Evolutionary conservation across 2,113 vertebrate species (phyloP).

Genomic region (Nematolebias whitei): DNA sequence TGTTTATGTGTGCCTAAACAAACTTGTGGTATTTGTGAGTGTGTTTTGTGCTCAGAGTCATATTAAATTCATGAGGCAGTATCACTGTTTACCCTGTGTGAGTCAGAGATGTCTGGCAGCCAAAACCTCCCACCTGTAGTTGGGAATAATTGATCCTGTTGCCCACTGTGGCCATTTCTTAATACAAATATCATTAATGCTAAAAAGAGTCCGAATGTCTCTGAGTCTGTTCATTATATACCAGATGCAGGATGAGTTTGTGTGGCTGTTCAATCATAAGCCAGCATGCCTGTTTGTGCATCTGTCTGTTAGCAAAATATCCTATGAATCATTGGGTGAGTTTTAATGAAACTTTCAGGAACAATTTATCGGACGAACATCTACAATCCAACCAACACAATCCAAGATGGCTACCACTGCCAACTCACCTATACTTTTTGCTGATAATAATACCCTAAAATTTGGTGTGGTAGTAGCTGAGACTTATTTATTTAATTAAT

Average conservation of each 20-base stretch:
- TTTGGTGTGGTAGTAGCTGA: no score
- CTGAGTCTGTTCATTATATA: neutral
- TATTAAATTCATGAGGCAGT: slow-evolving; percentile 69
- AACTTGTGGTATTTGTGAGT: slow-evolving; percentile 10
- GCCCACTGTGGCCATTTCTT: slow-evolving; percentile 43
- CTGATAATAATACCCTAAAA: no score
- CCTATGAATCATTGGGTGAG: no score
- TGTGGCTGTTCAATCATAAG: no score
- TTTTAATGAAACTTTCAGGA: no score
- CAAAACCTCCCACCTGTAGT: slow-evolving; percentile 66
- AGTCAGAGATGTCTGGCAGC: slow-evolving; percentile 61
- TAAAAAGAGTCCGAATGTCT: slow-evolving; percentile 17
- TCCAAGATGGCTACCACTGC: no score
- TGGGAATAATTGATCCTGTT: slow-evolving; percentile 61
- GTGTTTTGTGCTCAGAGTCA: slow-evolving; percentile 31
- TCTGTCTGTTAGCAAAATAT: neutral
- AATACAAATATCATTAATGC: slow-evolving; percentile 43
- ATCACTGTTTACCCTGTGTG: slow-evolving; percentile 55
- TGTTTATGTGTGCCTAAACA: slow-evolving; percentile 4
- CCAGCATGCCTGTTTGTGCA: no score
- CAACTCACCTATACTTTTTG: no score
- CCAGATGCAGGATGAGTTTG: neutral
- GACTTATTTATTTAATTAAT: no score
- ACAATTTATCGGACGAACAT: no score
- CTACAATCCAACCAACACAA: no score